Base-by-base conservation (phyloP, 2,113 vertebrate species). In the Alaudala cheleensis region DNA sequence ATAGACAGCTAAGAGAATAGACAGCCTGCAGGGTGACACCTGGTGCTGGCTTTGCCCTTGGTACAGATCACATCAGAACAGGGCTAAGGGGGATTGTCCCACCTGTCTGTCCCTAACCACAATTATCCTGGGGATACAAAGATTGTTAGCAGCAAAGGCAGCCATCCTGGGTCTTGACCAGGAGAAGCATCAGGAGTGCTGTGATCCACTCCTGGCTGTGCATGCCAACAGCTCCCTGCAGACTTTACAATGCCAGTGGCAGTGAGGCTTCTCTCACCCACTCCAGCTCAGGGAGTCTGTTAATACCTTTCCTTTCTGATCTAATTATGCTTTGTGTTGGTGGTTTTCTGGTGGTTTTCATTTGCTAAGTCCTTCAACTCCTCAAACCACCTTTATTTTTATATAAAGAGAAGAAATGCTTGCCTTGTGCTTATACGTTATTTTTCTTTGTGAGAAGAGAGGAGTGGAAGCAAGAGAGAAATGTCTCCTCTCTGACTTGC, bases 51-150 rank as follows among this genome's bases (percentile, higher is more conserved):
- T 0, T 56, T 79, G 51, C 53, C 7, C 12, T 73, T 47, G 14
- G 1, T 28, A 17, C 56, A 16, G 34, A 8, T 28, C 23, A 60
- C 0, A 9, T 47, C 47, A 34, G 34, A 67, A 37, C 0, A 5
- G n/a, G 33, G 16, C 44, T 70, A 3, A 3, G 0, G 22, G 13
- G 10, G 9, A 11, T 29, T 39, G 23, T 23, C 33, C 19, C 0
- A 0, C 2, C 31, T 69, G 3, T 54, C n/a, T 91, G 21, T 78
- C 54, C 28, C 54, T 39, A 84, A 10, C 28, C 26, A 47, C 16
- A 4, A 0, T 5, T 39, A 45, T 74, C 29, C 22, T 17, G 4
- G 45, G 31, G 17, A 67, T 83, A 39, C 4, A 5, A 45, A 47
- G 29, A 45, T 24, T 45, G 26, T 66, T 33, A 39, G n/a, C 6